A percentile compares a stretch with the other conserved stretches of the same genome.
Conservation (phyloP, 2,888 invertebrate genomes). For the Napeogenes inachia region DNA sequence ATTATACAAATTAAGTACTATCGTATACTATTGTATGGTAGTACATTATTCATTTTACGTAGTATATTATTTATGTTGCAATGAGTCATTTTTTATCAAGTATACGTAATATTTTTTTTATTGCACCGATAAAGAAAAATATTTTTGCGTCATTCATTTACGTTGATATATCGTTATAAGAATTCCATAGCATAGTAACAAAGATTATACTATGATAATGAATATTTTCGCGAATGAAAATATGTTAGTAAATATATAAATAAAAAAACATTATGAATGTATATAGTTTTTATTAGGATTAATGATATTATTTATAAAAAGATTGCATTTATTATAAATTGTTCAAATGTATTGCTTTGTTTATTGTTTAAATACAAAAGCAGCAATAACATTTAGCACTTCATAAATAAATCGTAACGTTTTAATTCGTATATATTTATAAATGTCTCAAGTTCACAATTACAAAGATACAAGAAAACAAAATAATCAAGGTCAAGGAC, state of each 20-base stretch:
- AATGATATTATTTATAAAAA: no score
- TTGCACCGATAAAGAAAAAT: constrained; percentile 9
- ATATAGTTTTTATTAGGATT: no score
- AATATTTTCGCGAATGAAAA: no score
- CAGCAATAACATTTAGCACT: constrained; percentile 17
- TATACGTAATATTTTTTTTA: constrained; percentile 5
- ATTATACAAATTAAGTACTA: not conserved
- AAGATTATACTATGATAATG: no score
- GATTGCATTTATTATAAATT: not conserved
- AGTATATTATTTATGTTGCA: not conserved
- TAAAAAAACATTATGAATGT: no score
- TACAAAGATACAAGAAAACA: constrained; percentile 33
- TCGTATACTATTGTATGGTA: not conserved
- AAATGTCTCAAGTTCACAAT: constrained; percentile 32
- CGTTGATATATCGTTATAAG: constrained; percentile 11
- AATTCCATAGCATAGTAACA: not conserved
- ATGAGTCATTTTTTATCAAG: constrained; percentile 15
- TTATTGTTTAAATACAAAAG: not conserved
- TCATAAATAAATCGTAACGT: constrained; percentile 25
- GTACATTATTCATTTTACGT: not conserved
- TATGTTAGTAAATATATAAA: no score
- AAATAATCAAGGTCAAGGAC: constrained; percentile 37
- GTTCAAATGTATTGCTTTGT: not conserved
- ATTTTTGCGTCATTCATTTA: constrained; percentile 13
- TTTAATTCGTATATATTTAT: constrained; percentile 29